Base-by-base conservation (phyloP, 2,888 invertebrate genomes). In the Agonopterix subpropinquella region DNA sequence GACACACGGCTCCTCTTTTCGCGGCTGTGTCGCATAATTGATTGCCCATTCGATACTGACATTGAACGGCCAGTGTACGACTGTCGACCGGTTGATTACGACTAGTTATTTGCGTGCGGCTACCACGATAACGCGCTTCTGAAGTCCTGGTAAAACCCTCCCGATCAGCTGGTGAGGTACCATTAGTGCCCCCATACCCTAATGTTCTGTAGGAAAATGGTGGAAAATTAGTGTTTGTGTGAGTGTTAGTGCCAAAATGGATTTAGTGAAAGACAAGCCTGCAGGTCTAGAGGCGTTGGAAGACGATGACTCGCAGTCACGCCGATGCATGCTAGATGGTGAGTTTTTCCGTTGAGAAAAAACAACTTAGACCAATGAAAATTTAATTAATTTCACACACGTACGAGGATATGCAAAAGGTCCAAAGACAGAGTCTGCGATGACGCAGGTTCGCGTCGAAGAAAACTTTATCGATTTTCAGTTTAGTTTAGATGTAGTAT, bases 271-370 rank as follows among this genome's bases (percentile, higher is more conserved):
- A 64, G 81, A 79, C 44, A 83, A 73, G 57, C 56, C 62, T 44
- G 72, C 66, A 65, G 51, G 61, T 53, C 46, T 62, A 39, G 81
- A 82, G 61, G 85, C 81, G 47, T 75, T 78, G 50, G 84, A 81
- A n/a, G 85, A 80, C 43, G 86, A 87, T 53, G 80, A 82, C 50
- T 73, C 75, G 47, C 64, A 77, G 51, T 81, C 86, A 11, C 80
- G 88, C 2, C 79, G 89, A 47, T 82, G 80, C 64, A 89, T 89
- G 89, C 65, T 89, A 42, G 89, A 89, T 53, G 89, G 89, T 89
- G 64, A 80, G 87, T 73, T 42, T 5, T 51, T 41, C 2, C n/a
- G 8, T 9, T n/a, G 39, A n/a, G 10, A 42, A 18, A 10, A 10
- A 11, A 9, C 15, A 13, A 15, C n/a, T 41, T 4, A 8, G 18